Base-by-base conservation (phyloP, 2,888 invertebrate genomes). In the Muschampia staudingeri region DNA sequence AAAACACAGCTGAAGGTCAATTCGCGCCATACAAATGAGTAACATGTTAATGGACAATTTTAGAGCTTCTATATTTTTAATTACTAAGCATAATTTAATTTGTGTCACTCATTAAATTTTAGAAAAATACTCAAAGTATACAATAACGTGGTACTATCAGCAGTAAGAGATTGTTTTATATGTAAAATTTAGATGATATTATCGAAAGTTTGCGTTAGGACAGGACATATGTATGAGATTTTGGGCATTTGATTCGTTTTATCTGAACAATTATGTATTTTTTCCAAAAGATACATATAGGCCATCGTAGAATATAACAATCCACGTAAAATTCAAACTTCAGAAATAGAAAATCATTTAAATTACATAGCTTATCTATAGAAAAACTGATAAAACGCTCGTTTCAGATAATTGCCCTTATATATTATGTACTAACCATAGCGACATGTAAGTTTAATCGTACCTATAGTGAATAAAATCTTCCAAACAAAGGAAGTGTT, bases 401-500 rank as follows among this genome's bases (percentile, higher is more conserved):
- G 2, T 14, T 65, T 30, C 30, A 30, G 65, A 65, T 25, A 65
- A 65, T 30, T 65, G 30, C 65, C 30, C 65, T 14, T 12, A 8
- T 8, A 48, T 14, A 48, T 7, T 7, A 5, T 5, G 2, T 48
- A 48, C 11, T 9, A 4, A 25, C 25, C 25, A 25, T 25, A 25
- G 25, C 34, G 34, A 34, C 34, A 34, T 34, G 34, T 34, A 34
- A 34, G 34, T 34, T 34, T 34, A 34, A 34, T 34, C 34, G 34
- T 34, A 34, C 34, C 34, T 34, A 34, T 34, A 34, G 34, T 5
- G 34, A 34, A 34, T 34, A 34, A 34, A 34, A 34, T 34, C 30
- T 70, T 34, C 78, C 52, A 70, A 78, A 78, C 78, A 78, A 70
- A 19, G 78, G 25, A 78, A 56, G 70, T 67, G 56, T 56, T 40